Base-by-base conservation (phyloP, 2,888 invertebrate genomes). In the Idaea straminata region DNA sequence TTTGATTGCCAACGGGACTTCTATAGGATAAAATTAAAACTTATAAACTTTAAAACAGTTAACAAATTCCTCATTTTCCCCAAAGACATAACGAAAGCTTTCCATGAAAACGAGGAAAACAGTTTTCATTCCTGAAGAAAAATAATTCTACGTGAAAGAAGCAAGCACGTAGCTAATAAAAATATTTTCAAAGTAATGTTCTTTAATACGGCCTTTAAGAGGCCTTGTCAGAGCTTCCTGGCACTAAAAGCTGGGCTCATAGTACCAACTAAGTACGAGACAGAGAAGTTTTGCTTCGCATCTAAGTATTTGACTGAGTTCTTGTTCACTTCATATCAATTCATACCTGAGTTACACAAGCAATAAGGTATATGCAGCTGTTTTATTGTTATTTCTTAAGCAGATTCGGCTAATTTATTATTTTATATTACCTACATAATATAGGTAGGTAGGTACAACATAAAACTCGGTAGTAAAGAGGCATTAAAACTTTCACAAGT, bases 51-150 rank as follows among this genome's bases (percentile, higher is more conserved):
- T 47, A 47, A 47, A 47, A 10, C 47, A 47, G 47, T 47, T 47
- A 47, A 47, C 47, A 47, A 47, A 47, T 47, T 47, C 47, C 47
- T 47, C 47, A 47, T 47, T 47, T 47, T 47, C 47, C 47, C 47
- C 13, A 47, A 47, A 47, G 47, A 47, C 47, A 13, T 38, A 47
- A 47, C 47, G 47, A 47, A 47, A 47, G 47, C 47, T 47, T 7
- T 47, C 47, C 47, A 47, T 47, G 47, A 47, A 47, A 47, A 47
- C 47, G 47, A 47, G 47, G 47, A 47, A 47, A 47, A 47, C 47
- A 47, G 47, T 47, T 47, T 47, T 47, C 47, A 47, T 47, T 47
- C 47, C 47, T 10, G 47, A 13, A 47, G 47, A 47, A 47, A 47
- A 47, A 47, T 47, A 47, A 47, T 47, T 47, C 47, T 13, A 6